Evolutionary conservation across 2,797 vertebrate genomes (phyloP).

Genomic region (Stomatorhinus walkeri): DNA sequence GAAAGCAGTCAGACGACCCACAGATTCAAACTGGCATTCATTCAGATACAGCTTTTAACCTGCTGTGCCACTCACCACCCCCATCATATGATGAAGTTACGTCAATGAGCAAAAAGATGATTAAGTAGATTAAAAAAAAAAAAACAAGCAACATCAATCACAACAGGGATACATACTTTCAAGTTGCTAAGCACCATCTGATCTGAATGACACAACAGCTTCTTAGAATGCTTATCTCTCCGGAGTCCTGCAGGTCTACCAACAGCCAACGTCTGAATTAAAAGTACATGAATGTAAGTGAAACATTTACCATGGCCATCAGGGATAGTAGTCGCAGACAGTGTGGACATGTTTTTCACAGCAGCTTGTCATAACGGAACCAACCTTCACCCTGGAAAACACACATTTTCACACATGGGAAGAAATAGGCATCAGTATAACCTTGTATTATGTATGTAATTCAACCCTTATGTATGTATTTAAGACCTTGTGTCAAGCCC

Average conservation of each 20-base stretch:
- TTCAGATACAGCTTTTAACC: not conserved
- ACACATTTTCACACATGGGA: constrained; percentile 7
- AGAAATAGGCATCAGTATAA: not conserved
- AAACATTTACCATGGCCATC: constrained; percentile 67
- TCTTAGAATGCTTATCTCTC: not conserved
- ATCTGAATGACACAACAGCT: not conserved
- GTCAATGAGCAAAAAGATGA: not conserved
- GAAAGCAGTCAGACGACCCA: not conserved
- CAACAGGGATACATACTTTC: not conserved
- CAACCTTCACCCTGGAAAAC: constrained; percentile 51
- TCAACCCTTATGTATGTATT: not conserved
- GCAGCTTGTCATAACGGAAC: constrained; percentile 70
- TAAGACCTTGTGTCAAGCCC: not conserved
- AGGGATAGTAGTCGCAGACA: constrained; percentile 68
- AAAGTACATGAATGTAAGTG: not conserved
- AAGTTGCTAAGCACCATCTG: not conserved
- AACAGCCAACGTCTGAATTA: not conserved
- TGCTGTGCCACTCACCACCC: not conserved
- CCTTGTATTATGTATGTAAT: not conserved
- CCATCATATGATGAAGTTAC: not conserved
- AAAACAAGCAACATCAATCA: not conserved
- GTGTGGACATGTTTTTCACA: constrained; percentile 72
- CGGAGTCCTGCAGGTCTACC: not conserved
- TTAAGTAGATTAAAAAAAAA: not conserved
- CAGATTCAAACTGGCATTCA: not conserved